Evolutionary conservation across 1,140 invertebrate species (phyloP).

Genomic region (Nymphalis io): DNA sequence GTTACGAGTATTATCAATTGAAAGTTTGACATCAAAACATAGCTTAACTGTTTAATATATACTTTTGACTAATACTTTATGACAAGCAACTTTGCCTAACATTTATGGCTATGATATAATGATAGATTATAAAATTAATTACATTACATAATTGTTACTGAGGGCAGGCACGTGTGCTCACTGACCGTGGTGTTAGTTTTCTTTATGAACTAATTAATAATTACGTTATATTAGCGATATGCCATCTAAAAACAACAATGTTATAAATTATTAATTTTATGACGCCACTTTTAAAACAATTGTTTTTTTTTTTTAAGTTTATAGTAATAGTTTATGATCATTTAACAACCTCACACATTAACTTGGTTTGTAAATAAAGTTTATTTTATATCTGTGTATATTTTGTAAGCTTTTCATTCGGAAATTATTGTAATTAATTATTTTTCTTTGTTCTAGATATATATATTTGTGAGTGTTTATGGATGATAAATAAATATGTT

Average conservation of each 20-base stretch:
- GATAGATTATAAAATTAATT: slow-evolving; percentile 18
- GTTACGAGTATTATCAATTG: no score
- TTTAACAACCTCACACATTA: slow-evolving; percentile 60
- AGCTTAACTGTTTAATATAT: no score
- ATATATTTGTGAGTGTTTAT: no score
- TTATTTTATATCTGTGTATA: not conserved
- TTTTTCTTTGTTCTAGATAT: no score
- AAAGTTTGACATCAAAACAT: no score
- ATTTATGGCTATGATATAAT: not conserved
- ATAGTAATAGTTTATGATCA: slow-evolving; percentile 70
- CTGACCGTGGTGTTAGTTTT: slow-evolving; percentile 58
- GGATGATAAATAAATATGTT: no score
- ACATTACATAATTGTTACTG: slow-evolving; percentile 10
- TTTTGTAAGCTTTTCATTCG: not conserved
- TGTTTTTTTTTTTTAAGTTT: slow-evolving; percentile 63
- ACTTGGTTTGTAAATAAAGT: not conserved
- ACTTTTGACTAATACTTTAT: no score
- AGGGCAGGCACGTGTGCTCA: slow-evolving; percentile 50
- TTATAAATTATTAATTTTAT: slow-evolving; percentile 74
- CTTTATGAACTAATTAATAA: slow-evolving; percentile 73
- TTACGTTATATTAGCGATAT: slow-evolving; percentile 58
- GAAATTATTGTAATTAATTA: not conserved
- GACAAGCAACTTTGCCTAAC: no score
- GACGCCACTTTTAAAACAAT: slow-evolving; percentile 58
- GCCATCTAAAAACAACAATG: slow-evolving; percentile 71